Base-by-base conservation (phyloP, 2,888 invertebrate genomes). In the Phaonia tiefii region DNA sequence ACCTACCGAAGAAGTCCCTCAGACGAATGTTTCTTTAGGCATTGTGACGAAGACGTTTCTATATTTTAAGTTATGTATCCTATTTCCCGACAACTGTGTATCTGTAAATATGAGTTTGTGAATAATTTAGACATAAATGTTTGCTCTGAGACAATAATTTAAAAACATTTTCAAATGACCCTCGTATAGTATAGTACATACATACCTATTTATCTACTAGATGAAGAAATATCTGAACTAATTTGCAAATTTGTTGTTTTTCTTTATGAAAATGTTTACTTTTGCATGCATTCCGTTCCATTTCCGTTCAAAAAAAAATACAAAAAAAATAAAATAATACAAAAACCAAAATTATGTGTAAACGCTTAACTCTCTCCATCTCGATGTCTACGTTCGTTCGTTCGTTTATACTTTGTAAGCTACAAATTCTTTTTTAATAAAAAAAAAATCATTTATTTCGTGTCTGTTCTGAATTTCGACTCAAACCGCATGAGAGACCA, bases 361-460 rank as follows among this genome's bases (percentile, higher is more conserved):
- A 84, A 83, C 84, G 85, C 84, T 84, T 84, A 82, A 85, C 85
- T 80, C 83, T 80, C 83, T 84, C 81, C 82, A 82, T 83, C 83
- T 83, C 72, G 81, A 81, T 80, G 84, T 81, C 84, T 83, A 83
- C 84, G 63, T 63, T 63, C 63, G 63, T 63, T 63, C 79, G 83
- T 83, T 83, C 83, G 82, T 79, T 79, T 83, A 82, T 84, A 88
- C 88, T 88, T 88, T 88, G 88, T 88, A 88, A 88, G 88, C 89
- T 88, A 88, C 82, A 83, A 83, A 83, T 83, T 83, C 78, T 84
- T 73, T 66, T 58, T 75, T 72, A 81, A 31, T 31, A 58, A 44
- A 31, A 8, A 31, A 58, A 58, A 44, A 31, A 8, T n/a, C 26
- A 58, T 15, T 31, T 17, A 17, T 3, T 15, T 15, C 49, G 17